phyloP scores from a whole-genome alignment of 2,888 invertebrate genomes.

The Macaria liturata region DNA sequence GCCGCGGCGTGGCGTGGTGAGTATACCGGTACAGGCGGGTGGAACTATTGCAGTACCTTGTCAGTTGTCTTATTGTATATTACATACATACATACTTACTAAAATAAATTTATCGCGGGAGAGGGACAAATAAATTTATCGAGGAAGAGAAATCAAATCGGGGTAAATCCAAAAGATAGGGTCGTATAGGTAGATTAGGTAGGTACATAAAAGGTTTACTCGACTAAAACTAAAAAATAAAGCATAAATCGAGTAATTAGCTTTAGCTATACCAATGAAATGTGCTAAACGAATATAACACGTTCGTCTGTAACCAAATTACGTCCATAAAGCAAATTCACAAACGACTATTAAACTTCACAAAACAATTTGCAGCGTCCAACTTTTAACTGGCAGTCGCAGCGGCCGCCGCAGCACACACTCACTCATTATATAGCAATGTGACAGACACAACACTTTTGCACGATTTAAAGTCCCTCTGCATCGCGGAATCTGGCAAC shows the following conservation, averaged over 20 bases:
- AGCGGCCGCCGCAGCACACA: slow-evolving; percentile 6
- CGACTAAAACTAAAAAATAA: no score
- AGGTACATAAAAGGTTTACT: no score
- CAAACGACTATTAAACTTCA: slow-evolving; percentile 2
- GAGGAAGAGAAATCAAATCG: neutral
- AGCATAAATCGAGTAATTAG: no score
- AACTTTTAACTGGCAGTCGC: slow-evolving; percentile 15
- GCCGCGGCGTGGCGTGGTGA: no score
- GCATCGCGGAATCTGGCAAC: slow-evolving; percentile 30
- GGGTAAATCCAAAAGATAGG: no score
- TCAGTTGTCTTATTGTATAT: neutral
- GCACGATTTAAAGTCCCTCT: slow-evolving; percentile 28
- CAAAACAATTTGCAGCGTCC: neutral
- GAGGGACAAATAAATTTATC: neutral
- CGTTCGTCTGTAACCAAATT: no score
- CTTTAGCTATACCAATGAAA: neutral
- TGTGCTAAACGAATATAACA: no score
- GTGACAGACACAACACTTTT: slow-evolving; percentile 32
- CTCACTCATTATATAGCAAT: slow-evolving; percentile 24
- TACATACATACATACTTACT: neutral
- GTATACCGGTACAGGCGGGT: neutral
- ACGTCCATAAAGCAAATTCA: neutral
- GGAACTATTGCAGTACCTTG: neutral
- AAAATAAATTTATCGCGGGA: neutral
- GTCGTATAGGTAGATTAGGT: no score